Evolutionary conservation across 2,888 invertebrate genomes (phyloP), one percentile per base, ranked within the genome.

Genomic region (Micropterix aruncella): DNA sequence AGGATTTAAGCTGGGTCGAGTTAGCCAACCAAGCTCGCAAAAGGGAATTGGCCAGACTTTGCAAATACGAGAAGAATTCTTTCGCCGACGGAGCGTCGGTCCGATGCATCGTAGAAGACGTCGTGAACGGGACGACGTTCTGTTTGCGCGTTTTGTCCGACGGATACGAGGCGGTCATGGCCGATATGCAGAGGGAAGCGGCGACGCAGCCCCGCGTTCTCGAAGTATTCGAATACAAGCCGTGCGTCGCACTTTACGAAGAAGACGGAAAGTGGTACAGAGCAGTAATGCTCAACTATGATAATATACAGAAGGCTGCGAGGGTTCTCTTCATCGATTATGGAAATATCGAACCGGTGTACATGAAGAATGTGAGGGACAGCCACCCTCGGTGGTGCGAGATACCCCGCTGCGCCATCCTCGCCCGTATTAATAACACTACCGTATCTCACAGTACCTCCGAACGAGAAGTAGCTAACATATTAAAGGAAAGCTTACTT

Each of bases 251-350:
- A 19, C 60, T 72, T 40, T 82, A 72, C 52, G 60, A 65, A 0
- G 73, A 71, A 43, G 83, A 86, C 55, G 63, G 66, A 1, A 53
- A 61, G 27, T 90, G 86, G 86, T 86, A 87, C 57, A 70, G 90
- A 47, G 86, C 80, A 0, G 55, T 68, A 12, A 72, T 90, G 43
- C 57, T 72, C 38, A 66, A 75, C 43, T 62, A 70, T 42, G 65
- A 72, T 49, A 56, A 63, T 27, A 52, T 54, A 0, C 58, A 65
- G 15, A 59, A 62, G 3, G 54, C 59, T 42, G 69, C 82, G 1
- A 71, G 73, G 53, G 77, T 89, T 0, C 65, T 70, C 50, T 90
- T 80, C 59, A 77, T 88, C 1, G 89, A 90, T 60, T 88, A 76
- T 55, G 84, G 88, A 2, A 84, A 85, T 53, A 60, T 66, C 4